Base-by-base conservation (phyloP, 2,797 vertebrate species). In the Siniperca obscura region DNA sequence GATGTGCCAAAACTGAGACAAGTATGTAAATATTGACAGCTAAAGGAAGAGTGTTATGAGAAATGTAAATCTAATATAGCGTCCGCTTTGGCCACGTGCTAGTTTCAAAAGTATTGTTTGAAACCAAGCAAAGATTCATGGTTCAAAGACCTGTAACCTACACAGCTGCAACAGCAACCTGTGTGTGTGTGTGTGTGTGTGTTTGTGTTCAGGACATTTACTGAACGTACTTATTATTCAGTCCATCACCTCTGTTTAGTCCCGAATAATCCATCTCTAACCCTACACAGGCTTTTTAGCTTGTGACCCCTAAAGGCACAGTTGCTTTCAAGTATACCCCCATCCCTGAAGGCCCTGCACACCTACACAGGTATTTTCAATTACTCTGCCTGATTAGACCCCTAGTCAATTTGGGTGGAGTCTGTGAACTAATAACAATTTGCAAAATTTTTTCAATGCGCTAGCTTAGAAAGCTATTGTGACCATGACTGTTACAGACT, bases 11-110 rank as follows among this genome's bases (percentile, higher is more conserved):
- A 87, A 79, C 70, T 13, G 56, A 84, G 65, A 86, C 36, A 25
- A 67, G 44, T 70, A 83, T 87, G 80, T 76, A 87, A 88, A 92
- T 79, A 78, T 30, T 70, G n/a, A 75, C 68, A 60, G 3, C 25
- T 21, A n/a, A 72, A 71, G 0, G 0, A 59, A 25, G 22, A 60
- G n/a, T 0, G 1, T 36, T 61, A 30, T 68, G 79, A 80, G 55
- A 85, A 80, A 88, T 88, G 87, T 74, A 89, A 90, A 79, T 82
- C 14, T 61, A 38, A 57, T 7, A 2, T 12, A 6, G 30, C 5
- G 0, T 7, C 40, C 10, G 2, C 70, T 70, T 72, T 14, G 10
- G n/a, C 10, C 72, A 55, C 25, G 16, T 68, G 69, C 62, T 69
- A 34, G 50, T 82, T 86, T 85, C 56, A 66, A 27, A 53, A 77